A percentile compares a stretch with the other conserved stretches of the same genome.
These are phyloP conservation scores for Phragmatobia fuliginosa DNA, from an alignment of 2,888 invertebrate species.

Conservation along the genomic window DNA sequence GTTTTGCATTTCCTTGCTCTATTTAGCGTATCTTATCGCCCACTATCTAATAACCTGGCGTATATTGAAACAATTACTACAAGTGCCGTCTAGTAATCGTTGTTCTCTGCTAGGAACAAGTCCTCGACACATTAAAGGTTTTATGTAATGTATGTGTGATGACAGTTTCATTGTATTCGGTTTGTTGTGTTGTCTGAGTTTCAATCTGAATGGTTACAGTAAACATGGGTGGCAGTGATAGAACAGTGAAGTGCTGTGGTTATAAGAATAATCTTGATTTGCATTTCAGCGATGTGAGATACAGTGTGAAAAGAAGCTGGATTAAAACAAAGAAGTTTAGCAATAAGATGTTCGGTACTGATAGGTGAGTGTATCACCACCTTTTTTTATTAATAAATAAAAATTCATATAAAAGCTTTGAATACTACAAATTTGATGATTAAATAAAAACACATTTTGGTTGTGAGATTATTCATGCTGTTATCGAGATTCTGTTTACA, in stretches of 20 bases:
- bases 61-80: conserved; percentile 36
- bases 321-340: conserved; percentile 69
- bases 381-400: neutral
- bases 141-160: neutral
- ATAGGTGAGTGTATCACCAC: conserved; percentile 4
- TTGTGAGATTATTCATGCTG: neutral
- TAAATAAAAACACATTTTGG: neutral
- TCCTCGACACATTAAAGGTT: neutral
- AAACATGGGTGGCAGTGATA: conserved; percentile 44
- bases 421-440: neutral
- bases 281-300: conserved; percentile 61
- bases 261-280: conserved; percentile 56
- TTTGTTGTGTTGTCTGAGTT: conserved; percentile 15
- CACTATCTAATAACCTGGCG: conserved; percentile 42
- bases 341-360: conserved; percentile 43
- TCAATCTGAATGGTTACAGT: conserved; percentile 31
- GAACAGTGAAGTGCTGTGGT: conserved; percentile 62
- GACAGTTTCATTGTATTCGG: conserved; percentile 25
- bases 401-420: neutral
- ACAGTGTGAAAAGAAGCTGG: conserved; percentile 66
- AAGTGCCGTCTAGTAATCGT: conserved; percentile 21
- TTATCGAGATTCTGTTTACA: neutral
- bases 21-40: conserved; percentile 73
- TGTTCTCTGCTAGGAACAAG: neutral
- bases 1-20: conserved; percentile 71